Evolutionary conservation across 2,888 invertebrate species (phyloP).

Genomic region (Nomada ruficornis): DNA sequence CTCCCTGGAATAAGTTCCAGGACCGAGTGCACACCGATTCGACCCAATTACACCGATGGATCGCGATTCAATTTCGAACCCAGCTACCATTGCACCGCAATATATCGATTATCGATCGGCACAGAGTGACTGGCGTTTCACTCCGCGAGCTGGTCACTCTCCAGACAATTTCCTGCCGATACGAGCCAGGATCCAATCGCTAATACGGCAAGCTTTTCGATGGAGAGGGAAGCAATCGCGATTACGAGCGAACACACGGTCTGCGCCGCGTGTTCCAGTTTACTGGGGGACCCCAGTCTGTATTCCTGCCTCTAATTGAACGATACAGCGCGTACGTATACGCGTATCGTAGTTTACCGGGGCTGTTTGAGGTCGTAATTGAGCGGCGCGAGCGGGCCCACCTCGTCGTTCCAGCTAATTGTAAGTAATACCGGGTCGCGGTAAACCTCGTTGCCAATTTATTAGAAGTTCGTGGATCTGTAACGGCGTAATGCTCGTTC

Average conservation of each 20-base stretch:
- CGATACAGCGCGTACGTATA: slow-evolving; percentile 45
- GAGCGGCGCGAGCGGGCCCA: slow-evolving; percentile 38
- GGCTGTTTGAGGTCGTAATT: slow-evolving; percentile 59
- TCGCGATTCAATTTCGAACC: slow-evolving; percentile 77
- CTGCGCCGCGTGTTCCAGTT: slow-evolving; percentile 42
- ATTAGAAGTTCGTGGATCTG: slow-evolving; percentile 62
- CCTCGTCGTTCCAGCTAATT: slow-evolving; percentile 50
- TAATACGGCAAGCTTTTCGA: slow-evolving; percentile 37
- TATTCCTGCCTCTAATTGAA: slow-evolving; percentile 53
- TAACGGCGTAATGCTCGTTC: slow-evolving; percentile 41
- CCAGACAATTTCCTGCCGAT: slow-evolving; percentile 50
- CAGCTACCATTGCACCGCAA: slow-evolving; percentile 22
- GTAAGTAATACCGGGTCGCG: slow-evolving; percentile 55
- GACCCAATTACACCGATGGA: slow-evolving; percentile 78
- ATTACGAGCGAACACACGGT: slow-evolving; percentile 36
- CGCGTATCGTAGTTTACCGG: slow-evolving; percentile 53
- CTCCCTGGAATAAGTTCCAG: slow-evolving; percentile 34
- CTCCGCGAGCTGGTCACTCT: slow-evolving; percentile 33
- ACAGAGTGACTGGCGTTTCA: slow-evolving; percentile 26
- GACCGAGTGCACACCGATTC: slow-evolving; percentile 72
- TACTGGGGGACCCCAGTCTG: slow-evolving; percentile 16
- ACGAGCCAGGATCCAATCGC: slow-evolving; percentile 29
- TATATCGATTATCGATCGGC: slow-evolving; percentile 68
- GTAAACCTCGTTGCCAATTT: slow-evolving; percentile 56
- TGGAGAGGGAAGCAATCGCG: slow-evolving; percentile 15